phyloP scores from a whole-genome alignment of 2,888 invertebrate genomes.

The Tipula helvola region DNA sequence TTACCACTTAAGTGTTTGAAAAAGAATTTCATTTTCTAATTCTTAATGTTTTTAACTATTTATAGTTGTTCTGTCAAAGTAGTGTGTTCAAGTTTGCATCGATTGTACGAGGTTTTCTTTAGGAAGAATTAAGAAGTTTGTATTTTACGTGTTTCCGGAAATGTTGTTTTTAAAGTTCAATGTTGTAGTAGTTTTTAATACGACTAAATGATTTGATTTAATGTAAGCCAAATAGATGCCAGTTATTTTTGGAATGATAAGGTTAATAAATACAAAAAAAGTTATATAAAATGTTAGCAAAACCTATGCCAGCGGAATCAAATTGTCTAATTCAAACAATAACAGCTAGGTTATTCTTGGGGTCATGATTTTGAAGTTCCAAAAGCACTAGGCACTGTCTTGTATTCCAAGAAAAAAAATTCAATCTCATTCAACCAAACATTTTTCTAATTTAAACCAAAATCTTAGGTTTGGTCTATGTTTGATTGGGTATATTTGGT shows the following conservation, averaged over 20 bases:
- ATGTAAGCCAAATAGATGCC: neutral
- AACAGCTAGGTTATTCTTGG: too few relatives aligned
- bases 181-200: neutral
- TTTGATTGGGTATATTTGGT: too few relatives aligned
- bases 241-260: neutral
- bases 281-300: too few relatives aligned
- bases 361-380: too few relatives aligned
- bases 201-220: neutral
- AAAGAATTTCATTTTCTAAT: neutral
- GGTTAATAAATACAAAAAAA: too few relatives aligned
- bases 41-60: neutral
- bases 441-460: too few relatives aligned
- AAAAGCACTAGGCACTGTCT: too few relatives aligned
- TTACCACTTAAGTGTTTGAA: neutral
- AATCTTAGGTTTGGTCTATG: too few relatives aligned
- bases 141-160: neutral
- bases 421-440: too few relatives aligned
- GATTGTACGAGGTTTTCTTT: neutral
- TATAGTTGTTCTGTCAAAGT: neutral
- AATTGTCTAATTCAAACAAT: too few relatives aligned
- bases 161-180: neutral
- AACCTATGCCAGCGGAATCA: too few relatives aligned
- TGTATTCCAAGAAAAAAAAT: too few relatives aligned
- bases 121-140: neutral
- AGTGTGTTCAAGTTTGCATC: neutral